Evolutionary conservation across 2,113 vertebrate species (phyloP).

Genomic region (Chaenogobius annularis): DNA sequence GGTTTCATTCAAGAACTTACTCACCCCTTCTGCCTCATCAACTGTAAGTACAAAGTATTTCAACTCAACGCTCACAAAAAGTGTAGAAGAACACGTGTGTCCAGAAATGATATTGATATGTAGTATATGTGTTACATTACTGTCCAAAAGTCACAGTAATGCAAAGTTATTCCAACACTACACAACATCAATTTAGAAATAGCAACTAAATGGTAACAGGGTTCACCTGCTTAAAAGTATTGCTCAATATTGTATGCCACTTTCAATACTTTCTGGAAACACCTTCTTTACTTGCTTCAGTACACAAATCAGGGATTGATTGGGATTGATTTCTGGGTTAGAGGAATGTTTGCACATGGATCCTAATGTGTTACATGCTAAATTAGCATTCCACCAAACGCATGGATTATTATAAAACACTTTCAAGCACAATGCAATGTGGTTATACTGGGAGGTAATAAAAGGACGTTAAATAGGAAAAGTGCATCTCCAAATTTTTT

Average conservation of each 20-base stretch:
- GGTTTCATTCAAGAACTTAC: conserved; percentile 90
- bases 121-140: neutral
- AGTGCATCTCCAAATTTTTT: conserved; percentile 17
- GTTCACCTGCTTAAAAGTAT: neutral
- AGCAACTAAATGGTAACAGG: neutral
- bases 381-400: conserved; percentile 37
- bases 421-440: conserved; percentile 47
- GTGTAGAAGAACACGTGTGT: neutral
- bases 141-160: neutral
- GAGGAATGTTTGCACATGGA: conserved; percentile 1
- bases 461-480: conserved; percentile 36
- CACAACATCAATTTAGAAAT: neutral
- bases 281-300: neutral
- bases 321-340: conserved; percentile 1
- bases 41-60: conserved; percentile 66
- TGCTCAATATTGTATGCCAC: neutral
- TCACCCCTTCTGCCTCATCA: conserved; percentile 90
- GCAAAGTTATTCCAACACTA: neutral
- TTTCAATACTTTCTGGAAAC: conserved; percentile 3
- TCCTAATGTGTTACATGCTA: conserved; percentile 39
- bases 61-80: neutral
- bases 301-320: conserved; percentile 5
- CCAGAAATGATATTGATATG: neutral
- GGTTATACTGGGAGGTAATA: conserved; percentile 15
- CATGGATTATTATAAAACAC: conserved; percentile 1